A percentile compares a stretch with the other conserved stretches of the same genome.
Evolutionary conservation across 1,140 invertebrate species (phyloP).

Genomic region (Calliopsis andreniformis): DNA sequence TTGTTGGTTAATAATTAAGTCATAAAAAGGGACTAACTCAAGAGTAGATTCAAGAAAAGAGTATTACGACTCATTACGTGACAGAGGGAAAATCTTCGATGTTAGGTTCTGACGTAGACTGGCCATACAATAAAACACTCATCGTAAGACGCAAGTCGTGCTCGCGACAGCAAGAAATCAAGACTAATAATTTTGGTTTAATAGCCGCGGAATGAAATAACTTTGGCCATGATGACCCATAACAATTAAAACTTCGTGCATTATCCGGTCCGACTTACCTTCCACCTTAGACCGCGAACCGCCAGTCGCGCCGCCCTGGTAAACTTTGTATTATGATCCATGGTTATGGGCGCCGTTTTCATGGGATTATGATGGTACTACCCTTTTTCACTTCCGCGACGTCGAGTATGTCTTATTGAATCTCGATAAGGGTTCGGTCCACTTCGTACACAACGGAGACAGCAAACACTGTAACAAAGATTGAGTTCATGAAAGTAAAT

Average conservation of each 20-base stretch:
- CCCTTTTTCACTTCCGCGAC: constrained; percentile 17
- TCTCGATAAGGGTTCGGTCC: background rate
- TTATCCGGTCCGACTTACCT: constrained; percentile 41
- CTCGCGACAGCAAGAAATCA: constrained; percentile 20
- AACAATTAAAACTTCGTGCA: constrained; percentile 70
- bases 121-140: constrained; percentile 9
- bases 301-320: constrained; percentile 33
- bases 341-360: constrained; percentile 55
- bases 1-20: no score
- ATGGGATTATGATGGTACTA: constrained; percentile 11
- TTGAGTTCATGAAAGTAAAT: background rate
- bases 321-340: constrained; percentile 69
- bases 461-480: background rate
- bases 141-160: background rate
- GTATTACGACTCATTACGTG: no score
- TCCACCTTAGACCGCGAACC: constrained; percentile 23
- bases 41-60: no score
- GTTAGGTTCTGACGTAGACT: background rate
- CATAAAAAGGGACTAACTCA: no score
- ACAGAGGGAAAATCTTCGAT: no score
- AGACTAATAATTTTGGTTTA: constrained; percentile 59
- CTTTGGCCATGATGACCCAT: constrained; percentile 57
- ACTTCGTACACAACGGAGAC: background rate
- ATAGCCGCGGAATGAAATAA: constrained; percentile 55
- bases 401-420: constrained; percentile 13